Percentiles rank a stretch among this genome's conserved stretches.
Evolutionary conservation across 2,888 invertebrate species (phyloP).

Genomic region (Acronicta alni): DNA sequence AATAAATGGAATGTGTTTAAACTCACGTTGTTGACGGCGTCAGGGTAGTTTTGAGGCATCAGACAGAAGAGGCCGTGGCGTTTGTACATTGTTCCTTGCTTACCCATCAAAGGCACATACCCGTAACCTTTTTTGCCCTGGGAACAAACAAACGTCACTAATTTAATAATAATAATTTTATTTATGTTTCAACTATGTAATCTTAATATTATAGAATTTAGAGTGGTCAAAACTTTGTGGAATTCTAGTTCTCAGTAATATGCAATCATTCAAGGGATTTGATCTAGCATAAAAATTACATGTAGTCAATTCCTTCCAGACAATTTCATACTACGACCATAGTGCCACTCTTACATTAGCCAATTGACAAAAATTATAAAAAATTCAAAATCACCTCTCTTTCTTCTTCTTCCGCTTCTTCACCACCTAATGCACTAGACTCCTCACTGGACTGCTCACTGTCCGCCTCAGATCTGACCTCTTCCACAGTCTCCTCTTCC

Average conservation of each 20-base stretch:
- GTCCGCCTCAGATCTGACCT: constrained; percentile 37
- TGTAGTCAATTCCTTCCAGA: too few relatives aligned
- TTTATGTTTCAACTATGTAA: too few relatives aligned
- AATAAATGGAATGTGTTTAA: neutral
- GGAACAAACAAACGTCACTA: constrained; percentile 39
- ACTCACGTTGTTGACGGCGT: constrained; percentile 95
- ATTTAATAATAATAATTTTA: too few relatives aligned
- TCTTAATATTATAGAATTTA: too few relatives aligned
- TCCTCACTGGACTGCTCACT: constrained; percentile 63
- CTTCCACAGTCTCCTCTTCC: constrained; percentile 56
- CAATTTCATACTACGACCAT: too few relatives aligned
- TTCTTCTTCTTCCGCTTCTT: constrained; percentile 68
- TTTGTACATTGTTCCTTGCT: constrained; percentile 91
- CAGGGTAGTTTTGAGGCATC: constrained; percentile 97
- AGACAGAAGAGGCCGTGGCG: constrained; percentile 95
- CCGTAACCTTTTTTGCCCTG: constrained; percentile 78
- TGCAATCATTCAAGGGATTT: too few relatives aligned
- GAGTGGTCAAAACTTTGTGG: too few relatives aligned
- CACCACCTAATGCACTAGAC: constrained; percentile 67
- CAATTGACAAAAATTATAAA: constrained; percentile 9
- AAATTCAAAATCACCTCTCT: constrained; percentile 70
- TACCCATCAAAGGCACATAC: constrained; percentile 90
- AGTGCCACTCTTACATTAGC: too few relatives aligned
- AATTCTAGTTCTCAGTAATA: too few relatives aligned
- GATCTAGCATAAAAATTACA: too few relatives aligned